phyloP scores from a whole-genome alignment of 2,888 invertebrate species.

The Galerucella pusilla region DNA sequence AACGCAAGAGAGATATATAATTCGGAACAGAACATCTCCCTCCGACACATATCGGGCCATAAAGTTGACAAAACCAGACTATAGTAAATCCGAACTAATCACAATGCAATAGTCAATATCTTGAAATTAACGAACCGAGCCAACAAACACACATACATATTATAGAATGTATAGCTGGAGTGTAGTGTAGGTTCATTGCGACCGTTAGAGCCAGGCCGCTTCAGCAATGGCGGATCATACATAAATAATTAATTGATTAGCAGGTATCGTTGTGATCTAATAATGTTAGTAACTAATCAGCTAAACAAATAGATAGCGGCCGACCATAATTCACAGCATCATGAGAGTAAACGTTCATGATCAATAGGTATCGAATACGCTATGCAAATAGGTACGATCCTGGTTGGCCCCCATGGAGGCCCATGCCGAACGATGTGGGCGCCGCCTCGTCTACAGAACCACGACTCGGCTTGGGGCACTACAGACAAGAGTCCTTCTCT shows the following conservation, averaged over 20 bases:
- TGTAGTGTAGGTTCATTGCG: background rate
- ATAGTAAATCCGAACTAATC: constrained; percentile 53
- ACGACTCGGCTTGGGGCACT: constrained; percentile 54
- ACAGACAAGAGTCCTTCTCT: constrained; percentile 54
- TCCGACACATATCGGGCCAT: constrained; percentile 37
- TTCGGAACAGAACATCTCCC: constrained; percentile 20
- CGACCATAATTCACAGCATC: constrained; percentile 66
- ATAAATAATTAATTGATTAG: constrained; percentile 68
- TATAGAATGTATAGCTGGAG: constrained; percentile 2
- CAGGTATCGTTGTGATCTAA: constrained; percentile 67
- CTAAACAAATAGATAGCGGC: constrained; percentile 67
- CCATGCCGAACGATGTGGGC: constrained; percentile 54
- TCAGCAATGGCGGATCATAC: constrained; percentile 60
- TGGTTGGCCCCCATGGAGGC: constrained; percentile 44
- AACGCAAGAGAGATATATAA: background rate
- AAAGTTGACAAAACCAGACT: constrained; percentile 50
- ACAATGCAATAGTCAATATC: constrained; percentile 59
- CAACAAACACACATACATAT: constrained; percentile 27
- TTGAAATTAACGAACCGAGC: constrained; percentile 63
- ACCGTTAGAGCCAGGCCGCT: constrained; percentile 18
- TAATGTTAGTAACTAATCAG: constrained; percentile 67
- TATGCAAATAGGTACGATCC: constrained; percentile 61
- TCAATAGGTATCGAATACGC: constrained; percentile 66
- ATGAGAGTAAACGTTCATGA: constrained; percentile 64
- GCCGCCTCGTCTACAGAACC: constrained; percentile 51